Evolutionary conservation across 2,888 invertebrate genomes (phyloP).

Genomic region (Sphaerophoria rueppellii): DNA sequence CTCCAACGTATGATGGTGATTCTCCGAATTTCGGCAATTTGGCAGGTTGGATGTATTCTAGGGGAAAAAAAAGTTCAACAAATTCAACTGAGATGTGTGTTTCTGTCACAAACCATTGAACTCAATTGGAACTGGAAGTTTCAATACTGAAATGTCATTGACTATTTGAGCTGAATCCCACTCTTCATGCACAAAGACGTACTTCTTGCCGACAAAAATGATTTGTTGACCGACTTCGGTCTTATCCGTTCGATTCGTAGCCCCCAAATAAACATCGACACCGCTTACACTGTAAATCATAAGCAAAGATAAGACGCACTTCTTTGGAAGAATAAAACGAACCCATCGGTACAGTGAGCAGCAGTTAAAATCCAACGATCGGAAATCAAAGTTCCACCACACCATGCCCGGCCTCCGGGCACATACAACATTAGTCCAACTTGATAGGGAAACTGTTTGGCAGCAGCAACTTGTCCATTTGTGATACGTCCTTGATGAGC

Average conservation of each 20-base stretch:
- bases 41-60: conserved; percentile 76
- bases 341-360: conserved; percentile 79
- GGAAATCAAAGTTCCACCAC: conserved; percentile 79
- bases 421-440: conserved; percentile 77
- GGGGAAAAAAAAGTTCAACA: conserved; percentile 22
- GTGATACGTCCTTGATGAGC: conserved; percentile 77
- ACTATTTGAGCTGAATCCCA: conserved; percentile 77
- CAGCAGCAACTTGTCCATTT: conserved; percentile 76
- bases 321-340: conserved; percentile 35
- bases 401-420: conserved; percentile 76
- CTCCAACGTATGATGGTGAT: conserved; percentile 74
- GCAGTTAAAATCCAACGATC: conserved; percentile 79
- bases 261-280: conserved; percentile 78
- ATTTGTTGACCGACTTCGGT: conserved; percentile 76
- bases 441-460: conserved; percentile 79
- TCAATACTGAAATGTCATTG: conserved; percentile 83
- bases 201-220: conserved; percentile 73
- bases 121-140: conserved; percentile 79
- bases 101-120: conserved; percentile 78
- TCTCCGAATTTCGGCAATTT: conserved; percentile 75
- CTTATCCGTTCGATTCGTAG: conserved; percentile 76
- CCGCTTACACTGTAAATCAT: conserved; percentile 74
- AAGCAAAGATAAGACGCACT: not conserved
- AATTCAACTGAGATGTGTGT: not conserved
- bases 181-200: conserved; percentile 80